phyloP scores from a whole-genome alignment of 2,888 invertebrate genomes.

The Zygothrica quintamaculata region DNA sequence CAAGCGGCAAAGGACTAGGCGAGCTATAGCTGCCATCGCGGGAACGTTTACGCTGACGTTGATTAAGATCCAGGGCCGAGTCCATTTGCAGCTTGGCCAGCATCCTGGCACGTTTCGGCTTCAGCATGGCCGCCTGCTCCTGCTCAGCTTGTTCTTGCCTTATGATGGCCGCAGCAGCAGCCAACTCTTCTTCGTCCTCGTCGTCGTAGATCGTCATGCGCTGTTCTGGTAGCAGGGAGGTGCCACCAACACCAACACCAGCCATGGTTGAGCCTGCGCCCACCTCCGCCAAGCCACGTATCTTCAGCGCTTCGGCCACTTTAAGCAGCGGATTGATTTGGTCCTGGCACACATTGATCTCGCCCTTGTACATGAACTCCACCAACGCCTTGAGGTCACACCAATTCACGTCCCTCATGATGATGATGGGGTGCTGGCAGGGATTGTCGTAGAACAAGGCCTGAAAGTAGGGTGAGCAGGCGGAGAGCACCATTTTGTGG shows the following conservation, averaged over 20 bases:
- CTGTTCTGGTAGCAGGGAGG: slow-evolving; percentile 85
- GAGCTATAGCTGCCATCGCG: slow-evolving; percentile 77
- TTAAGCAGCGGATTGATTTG: slow-evolving; percentile 94
- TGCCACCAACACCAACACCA: slow-evolving; percentile 32
- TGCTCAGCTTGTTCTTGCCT: slow-evolving; percentile 87
- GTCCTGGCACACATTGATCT: slow-evolving; percentile 96
- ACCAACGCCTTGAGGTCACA: slow-evolving; percentile 95
- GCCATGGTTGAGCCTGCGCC: slow-evolving; percentile 84
- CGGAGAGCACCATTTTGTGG: slow-evolving; percentile 96
- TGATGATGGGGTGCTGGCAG: slow-evolving; percentile 96
- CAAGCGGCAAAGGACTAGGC: slow-evolving; percentile 46
- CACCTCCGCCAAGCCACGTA: slow-evolving; percentile 94
- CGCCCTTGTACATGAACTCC: slow-evolving; percentile 98
- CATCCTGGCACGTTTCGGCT: slow-evolving; percentile 76
- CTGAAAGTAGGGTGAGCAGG: slow-evolving; percentile 97
- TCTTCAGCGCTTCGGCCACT: slow-evolving; percentile 94
- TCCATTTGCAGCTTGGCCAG: slow-evolving; percentile 56
- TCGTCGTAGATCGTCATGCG: slow-evolving; percentile 81
- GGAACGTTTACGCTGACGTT: slow-evolving; percentile 85
- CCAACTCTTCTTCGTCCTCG: slow-evolving; percentile 85
- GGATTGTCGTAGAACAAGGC: slow-evolving; percentile 96
- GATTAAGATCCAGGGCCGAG: slow-evolving; percentile 65
- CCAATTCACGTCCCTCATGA: slow-evolving; percentile 96
- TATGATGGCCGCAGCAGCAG: slow-evolving; percentile 49
- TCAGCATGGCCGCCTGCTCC: slow-evolving; percentile 50